These are phyloP conservation scores for Agriopis aurantiaria DNA, from an alignment of 2,888 invertebrate genomes.

Conservation along the genomic window DNA sequence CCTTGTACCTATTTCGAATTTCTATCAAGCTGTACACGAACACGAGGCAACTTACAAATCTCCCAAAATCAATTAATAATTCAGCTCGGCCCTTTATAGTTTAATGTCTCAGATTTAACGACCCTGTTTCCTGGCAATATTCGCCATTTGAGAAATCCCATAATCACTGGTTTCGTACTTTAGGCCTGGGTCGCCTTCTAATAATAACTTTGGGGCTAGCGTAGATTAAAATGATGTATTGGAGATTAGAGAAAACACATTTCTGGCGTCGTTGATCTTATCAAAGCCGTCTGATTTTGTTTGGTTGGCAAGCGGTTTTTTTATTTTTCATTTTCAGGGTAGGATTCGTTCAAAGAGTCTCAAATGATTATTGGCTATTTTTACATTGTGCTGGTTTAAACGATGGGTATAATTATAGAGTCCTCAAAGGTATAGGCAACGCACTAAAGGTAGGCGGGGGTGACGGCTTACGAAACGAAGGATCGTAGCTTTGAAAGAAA, in stretches of 20 bases:
- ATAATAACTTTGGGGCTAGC: slow-evolving; percentile 13
- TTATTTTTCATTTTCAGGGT: too few species aligned
- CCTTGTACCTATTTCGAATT: not conserved
- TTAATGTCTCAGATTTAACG: slow-evolving; percentile 22
- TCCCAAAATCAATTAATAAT: slow-evolving; percentile 14
- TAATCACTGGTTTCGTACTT: slow-evolving; percentile 19
- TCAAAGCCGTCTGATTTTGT: too few species aligned
- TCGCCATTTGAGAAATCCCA: slow-evolving; percentile 26
- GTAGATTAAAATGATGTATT: slow-evolving; percentile 14
- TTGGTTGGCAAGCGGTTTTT: too few species aligned
- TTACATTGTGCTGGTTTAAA: too few species aligned
- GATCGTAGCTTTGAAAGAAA: too few species aligned
- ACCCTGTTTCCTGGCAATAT: slow-evolving; percentile 26
- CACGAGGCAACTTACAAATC: not conserved
- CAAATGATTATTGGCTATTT: too few species aligned
- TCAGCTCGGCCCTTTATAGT: slow-evolving; percentile 11
- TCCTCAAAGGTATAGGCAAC: too few species aligned
- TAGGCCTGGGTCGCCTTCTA: not conserved
- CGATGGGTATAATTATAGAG: too few species aligned
- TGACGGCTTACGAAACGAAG: too few species aligned
- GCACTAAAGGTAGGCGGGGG: too few species aligned
- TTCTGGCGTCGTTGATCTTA: too few species aligned
- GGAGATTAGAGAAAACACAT: not conserved
- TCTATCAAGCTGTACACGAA: not conserved
- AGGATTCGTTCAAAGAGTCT: too few species aligned